Evolutionary conservation across 35 echinoderm and acorn worm genomes (phyloP).

Genomic region (Heliocidaris erythrogramma): DNA sequence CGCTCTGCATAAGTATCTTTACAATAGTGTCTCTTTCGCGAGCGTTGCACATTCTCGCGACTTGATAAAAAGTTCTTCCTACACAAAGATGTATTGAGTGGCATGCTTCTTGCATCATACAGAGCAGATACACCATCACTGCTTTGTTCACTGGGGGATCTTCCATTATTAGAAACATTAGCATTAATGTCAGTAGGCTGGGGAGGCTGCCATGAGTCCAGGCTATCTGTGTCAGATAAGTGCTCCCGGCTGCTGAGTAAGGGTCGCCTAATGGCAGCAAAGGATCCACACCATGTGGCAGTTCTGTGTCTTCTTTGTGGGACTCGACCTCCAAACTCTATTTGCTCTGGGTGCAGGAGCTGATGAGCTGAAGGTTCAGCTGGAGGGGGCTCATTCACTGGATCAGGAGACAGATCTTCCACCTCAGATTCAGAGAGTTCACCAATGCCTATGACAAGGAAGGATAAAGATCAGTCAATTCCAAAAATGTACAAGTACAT

Average conservation of each 20-base stretch:
- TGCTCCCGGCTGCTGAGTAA: slow-evolving; percentile 34
- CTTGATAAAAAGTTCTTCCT: slow-evolving; percentile 28
- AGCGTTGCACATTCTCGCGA: slow-evolving; percentile 30
- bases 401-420: slow-evolving; percentile 38
- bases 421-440: slow-evolving; percentile 46
- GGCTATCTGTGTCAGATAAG: slow-evolving; percentile 32
- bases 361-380: background rate
- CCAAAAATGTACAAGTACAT: background rate
- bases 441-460: slow-evolving; percentile 27
- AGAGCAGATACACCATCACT: background rate
- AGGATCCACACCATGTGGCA: slow-evolving; percentile 36
- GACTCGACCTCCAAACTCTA: slow-evolving; percentile 8
- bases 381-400: background rate
- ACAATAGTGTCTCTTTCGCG: slow-evolving; percentile 21
- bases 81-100: slow-evolving; percentile 15
- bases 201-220: slow-evolving; percentile 43
- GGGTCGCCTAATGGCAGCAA: slow-evolving; percentile 1
- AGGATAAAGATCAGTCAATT: background rate
- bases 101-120: slow-evolving; percentile 21
- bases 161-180: slow-evolving; percentile 1
- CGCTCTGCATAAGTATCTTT: slow-evolving; percentile 45
- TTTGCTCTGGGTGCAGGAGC: background rate
- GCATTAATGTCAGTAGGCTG: slow-evolving; percentile 42
- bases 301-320: slow-evolving; percentile 35
- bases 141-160: background rate